Conservation (phyloP, 2,797 vertebrate species). For the Gambusia yucatana region DNA sequence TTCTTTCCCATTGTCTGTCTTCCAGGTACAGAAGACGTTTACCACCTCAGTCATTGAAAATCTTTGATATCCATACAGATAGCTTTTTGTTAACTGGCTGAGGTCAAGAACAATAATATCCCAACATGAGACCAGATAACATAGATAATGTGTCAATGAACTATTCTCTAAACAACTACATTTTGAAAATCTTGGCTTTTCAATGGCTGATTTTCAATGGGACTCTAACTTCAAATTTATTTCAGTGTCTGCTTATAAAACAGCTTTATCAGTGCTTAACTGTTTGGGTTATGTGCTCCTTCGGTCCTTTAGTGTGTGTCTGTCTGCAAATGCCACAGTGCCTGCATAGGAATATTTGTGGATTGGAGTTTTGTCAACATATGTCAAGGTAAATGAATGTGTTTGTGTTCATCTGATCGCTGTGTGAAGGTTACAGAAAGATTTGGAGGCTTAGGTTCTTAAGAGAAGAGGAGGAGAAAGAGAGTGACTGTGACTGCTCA, state of each 20-base stretch:
- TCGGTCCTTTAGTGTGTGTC: slow-evolving; percentile 24
- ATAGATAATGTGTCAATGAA: not conserved
- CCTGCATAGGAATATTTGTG: slow-evolving; percentile 47
- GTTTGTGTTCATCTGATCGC: slow-evolving; percentile 84
- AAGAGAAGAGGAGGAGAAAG: slow-evolving; percentile 80
- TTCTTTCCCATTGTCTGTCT: slow-evolving; percentile 44
- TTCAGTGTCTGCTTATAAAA: slow-evolving; percentile 64
- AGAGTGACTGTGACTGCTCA: slow-evolving; percentile 75
- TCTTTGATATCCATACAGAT: slow-evolving; percentile 17
- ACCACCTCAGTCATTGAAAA: slow-evolving; percentile 46
- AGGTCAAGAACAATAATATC: not conserved
- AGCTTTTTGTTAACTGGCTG: not conserved
- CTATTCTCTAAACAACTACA: not conserved
- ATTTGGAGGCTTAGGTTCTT: slow-evolving; percentile 81
- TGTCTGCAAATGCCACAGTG: slow-evolving; percentile 42
- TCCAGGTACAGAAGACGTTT: slow-evolving; percentile 52
- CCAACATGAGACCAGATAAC: not conserved
- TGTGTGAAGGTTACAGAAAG: slow-evolving; percentile 83
- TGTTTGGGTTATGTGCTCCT: slow-evolving; percentile 55
- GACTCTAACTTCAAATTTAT: slow-evolving; percentile 60
- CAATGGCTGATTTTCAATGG: too few species aligned
- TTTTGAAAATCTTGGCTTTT: too few species aligned
- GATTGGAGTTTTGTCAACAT: slow-evolving; percentile 47
- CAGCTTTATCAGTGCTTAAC: slow-evolving; percentile 56
- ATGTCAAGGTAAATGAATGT: slow-evolving; percentile 74